These are phyloP conservation scores for Mesembrinibis cayennensis DNA, from an alignment of 2,113 vertebrate species.

Conservation along the genomic window DNA sequence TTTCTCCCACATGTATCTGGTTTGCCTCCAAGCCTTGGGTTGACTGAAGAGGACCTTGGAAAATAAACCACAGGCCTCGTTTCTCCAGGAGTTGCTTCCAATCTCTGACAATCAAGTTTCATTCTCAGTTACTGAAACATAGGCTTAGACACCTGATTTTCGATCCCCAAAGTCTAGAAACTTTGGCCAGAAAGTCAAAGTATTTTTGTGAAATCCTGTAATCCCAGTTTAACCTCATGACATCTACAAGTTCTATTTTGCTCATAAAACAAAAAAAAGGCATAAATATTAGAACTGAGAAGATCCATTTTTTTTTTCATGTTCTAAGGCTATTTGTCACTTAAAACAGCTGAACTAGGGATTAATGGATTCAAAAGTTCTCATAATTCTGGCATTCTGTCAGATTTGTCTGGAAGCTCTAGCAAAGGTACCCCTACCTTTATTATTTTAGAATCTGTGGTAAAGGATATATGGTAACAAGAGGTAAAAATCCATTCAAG, in stretches of 20 bases:
- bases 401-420: neutral
- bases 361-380: neutral
- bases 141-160: neutral
- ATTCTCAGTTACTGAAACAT: neutral
- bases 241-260: neutral
- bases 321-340: neutral
- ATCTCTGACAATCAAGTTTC: neutral
- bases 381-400: neutral
- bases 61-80: neutral
- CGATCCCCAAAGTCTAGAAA: neutral
- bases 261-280: neutral
- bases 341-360: neutral
- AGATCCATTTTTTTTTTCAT: neutral
- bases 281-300: neutral
- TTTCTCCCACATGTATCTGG: neutral
- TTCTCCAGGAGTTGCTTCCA: neutral
- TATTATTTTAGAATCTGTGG: neutral
- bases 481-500: neutral
- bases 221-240: neutral
- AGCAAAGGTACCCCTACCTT: neutral
- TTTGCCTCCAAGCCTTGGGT: neutral
- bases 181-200: neutral
- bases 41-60: neutral
- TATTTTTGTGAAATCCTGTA: neutral
- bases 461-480: neutral